Percentiles rank a stretch among this genome's conserved stretches.
These are phyloP conservation scores for Zhengitettix transpicula DNA, from an alignment of 2,888 invertebrate species.

Conservation along the genomic window DNA sequence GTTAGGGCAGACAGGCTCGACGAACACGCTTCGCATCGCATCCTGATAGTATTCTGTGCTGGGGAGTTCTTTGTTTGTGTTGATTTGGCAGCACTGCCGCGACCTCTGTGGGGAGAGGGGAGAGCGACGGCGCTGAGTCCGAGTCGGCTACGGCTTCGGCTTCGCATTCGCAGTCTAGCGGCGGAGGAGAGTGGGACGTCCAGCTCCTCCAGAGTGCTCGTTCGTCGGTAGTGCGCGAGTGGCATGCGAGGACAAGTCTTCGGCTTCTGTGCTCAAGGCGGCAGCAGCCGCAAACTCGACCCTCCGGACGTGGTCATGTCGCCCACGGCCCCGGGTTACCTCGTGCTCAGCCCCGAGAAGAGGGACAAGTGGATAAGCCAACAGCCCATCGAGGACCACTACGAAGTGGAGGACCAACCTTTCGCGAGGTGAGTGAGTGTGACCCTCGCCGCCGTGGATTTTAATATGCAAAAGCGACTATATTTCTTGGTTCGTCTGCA, in stretches of 20 bases:
- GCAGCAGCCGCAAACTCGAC: slow-evolving; percentile 3
- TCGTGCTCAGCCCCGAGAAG: slow-evolving; percentile 17
- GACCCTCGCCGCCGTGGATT: no score
- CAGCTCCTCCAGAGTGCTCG: background rate
- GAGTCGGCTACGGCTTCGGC: background rate
- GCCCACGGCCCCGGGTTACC: slow-evolving; percentile 16
- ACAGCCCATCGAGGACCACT: slow-evolving; percentile 21
- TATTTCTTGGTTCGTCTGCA: no score
- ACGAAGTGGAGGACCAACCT: slow-evolving; percentile 22
- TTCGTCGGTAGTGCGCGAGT: background rate
- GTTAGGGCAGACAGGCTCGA: no score
- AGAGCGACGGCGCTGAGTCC: background rate
- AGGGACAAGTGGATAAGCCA: slow-evolving; percentile 17
- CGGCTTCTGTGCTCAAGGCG: background rate
- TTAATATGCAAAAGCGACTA: no score
- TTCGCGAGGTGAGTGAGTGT: slow-evolving; percentile 21
- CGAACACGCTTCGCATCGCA: no score
- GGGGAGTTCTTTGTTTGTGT: no score
- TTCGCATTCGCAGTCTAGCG: background rate
- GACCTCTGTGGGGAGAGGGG: background rate
- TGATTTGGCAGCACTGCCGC: background rate
- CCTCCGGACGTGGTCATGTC: slow-evolving; percentile 3
- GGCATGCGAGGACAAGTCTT: background rate
- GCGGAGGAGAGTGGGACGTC: background rate
- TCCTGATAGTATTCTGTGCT: no score